Base-by-base conservation (phyloP, 1,140 invertebrate genomes). In the Caligus rogercresseyi region DNA sequence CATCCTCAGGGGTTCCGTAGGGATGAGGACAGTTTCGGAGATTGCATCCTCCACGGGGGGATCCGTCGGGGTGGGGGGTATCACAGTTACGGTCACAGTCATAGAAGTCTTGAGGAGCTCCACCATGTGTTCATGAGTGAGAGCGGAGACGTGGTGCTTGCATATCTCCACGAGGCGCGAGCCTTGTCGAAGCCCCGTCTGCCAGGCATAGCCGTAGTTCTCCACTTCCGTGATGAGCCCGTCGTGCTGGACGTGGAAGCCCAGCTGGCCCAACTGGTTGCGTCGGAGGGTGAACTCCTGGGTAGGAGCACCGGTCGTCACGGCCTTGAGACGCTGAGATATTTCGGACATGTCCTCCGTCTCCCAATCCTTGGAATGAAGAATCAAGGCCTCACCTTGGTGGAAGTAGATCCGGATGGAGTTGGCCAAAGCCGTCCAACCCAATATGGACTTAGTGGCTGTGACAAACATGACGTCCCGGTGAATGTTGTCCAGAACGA, bases 211-310 rank as follows among this genome's bases (percentile, higher is more conserved):
- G 2, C 90, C 89, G 70, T 83, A 83, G 62, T 78, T 79, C 73
- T 95, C 91, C 0, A 96, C 91, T 70, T 93, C 86, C 1, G 89
- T 94, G 1, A 97, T 89, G 2, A 96, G 81, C 2, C 92, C 93
- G 74, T 96, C 92, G 14, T 88, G 86, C 70, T 95, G 89, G 20
- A 96, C 88, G 72, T 96, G 89, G 76, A 96, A 96, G 23, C 92
- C 92, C 26, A 96, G 78, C 70, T 94, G 89, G 31, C 87, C 84
- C 52, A 85, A 76, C 52, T 80, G 80, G 70, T 90, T 92, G 18
- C 89, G 76, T 65, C 82, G 79, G 66, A 86, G 74, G 53, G 79
- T 83, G 68, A 86, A 77, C 69, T 90, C 85, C 62, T 82, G 78
- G 11, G 81, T 81, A 1, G 83, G 79, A 64, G 82, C 81, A 21